Evolutionary conservation across 2,888 invertebrate genomes (phyloP), one percentile per base, ranked within the genome.

Genomic region (Heliconius cydno): DNA sequence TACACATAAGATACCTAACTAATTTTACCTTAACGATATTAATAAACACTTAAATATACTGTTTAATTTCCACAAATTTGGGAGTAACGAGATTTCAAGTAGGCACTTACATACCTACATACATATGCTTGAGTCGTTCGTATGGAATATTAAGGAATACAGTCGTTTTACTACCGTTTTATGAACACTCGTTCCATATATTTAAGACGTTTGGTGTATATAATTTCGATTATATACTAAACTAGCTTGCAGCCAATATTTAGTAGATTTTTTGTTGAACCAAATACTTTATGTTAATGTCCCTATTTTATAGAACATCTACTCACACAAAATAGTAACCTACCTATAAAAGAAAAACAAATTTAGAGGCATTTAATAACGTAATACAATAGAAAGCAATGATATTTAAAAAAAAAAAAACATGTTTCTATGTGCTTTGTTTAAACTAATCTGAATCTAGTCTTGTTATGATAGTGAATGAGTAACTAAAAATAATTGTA

Each of bases 91-190:
- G 34, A 41, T 71, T 28, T 78, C 70, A 13, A 52, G n/a, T 60
- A n/a, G 60, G 19, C 52, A 52, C 22, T 52, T 22, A 52, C 7
- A 75, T 75, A 78, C 82, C 4, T 63, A 25, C 63, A 60, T 66
- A 66, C 30, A 82, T 72, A 81, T 81, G 82, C 79, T 71, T 68
- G 71, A 76, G 80, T 82, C 82, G 74, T 74, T 82, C 80, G 82
- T 75, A 67, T 78, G 34, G 41, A 76, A 66, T 80, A 78, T 83
- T 76, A 82, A 83, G 77, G 81, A 74, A 73, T 70, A 81, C 66
- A 70, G 70, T 28, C 28, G 34, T 70, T 60, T 82, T 79, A 80
- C 71, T 67, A 38, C 34, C 13, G 30, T 73, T 78, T 78, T 78
- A 78, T 78, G 57, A n/a, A 25, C 9, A 52, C 46, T 71, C 72